Conservation (phyloP, 2,888 invertebrate genomes). For the Sepiola atlantica region DNA sequence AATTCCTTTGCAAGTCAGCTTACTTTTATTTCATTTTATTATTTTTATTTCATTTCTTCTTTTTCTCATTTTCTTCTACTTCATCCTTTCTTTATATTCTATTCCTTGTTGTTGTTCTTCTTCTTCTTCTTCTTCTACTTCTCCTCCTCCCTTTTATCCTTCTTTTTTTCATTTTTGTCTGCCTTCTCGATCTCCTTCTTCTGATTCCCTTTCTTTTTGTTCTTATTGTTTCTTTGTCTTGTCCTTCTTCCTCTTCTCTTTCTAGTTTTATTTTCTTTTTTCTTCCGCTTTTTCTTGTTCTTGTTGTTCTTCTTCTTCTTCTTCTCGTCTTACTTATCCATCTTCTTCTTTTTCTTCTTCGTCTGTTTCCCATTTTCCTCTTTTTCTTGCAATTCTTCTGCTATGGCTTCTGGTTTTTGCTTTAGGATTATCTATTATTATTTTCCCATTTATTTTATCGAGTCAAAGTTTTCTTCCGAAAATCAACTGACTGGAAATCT, state of each 20-base stretch:
- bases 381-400: neutral
- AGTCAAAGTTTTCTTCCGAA: too few relatives aligned
- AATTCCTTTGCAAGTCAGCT: neutral
- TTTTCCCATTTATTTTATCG: too few relatives aligned
- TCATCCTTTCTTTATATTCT: too few relatives aligned
- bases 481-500: neutral
- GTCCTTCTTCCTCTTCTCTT: neutral
- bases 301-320: neutral
- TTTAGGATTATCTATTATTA: too few relatives aligned
- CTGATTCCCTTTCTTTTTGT: neutral
- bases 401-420: too few relatives aligned
- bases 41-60: neutral
- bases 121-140: too few relatives aligned
- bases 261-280: neutral
- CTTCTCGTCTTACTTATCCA: neutral
- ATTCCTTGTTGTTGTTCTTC: too few relatives aligned
- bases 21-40: neutral
- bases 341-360: neutral
- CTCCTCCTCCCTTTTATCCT: too few relatives aligned
- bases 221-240: neutral
- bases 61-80: neutral
- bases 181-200: neutral
- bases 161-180: neutral
- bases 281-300: neutral
- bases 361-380: neutral